Evolutionary conservation across 2,888 invertebrate species (phyloP), one percentile per base, ranked within the genome.

Genomic region (Drosophila setosimentum): DNA sequence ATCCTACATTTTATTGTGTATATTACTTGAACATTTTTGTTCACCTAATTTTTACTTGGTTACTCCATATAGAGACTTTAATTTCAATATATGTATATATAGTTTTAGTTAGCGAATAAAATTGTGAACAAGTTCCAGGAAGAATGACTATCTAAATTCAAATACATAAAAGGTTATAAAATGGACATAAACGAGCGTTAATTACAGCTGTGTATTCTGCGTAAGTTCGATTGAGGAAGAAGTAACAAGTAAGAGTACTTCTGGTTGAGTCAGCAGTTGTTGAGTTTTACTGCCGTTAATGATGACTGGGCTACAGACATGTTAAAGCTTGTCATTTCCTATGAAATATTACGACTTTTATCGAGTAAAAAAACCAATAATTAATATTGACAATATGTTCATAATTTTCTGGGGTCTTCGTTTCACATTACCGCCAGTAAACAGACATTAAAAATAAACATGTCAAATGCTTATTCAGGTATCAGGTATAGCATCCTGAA

Each of bases 381-480:
- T 55, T 62, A 65, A 65, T 32, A 65, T 55, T 50, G 59, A 68
- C 59, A 60, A 18, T 30, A n/a, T 40, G 2, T n/a, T 40, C 42
- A 37, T 61, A 29, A 35, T 62, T 63, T 61, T 62, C 64, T 10
- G 32, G n/a, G 24, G 45, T 5, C 24, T 13, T 54, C 21, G 57
- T 37, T 54, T 69, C 42, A 50, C 54, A 62, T 54, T 37, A 45
- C 21, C 11, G 27, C 27, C 40, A 48, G 60, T 59, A 63, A 32
- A 60, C 21, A 29, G 18, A n/a, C 42, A 59, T 68, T 65, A 60
- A 42, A 55, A 33, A 37, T 27, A 55, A 24, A 42, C 54, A 77
- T 60, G 49, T 77, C 58, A 67, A 64, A 71, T 72, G 68, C 60
- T 66, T 57, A 59, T 60, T 61, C 78, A 78, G 79, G 65, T 79